Percentiles rank a stretch among this genome's conserved stretches.
Conservation (phyloP, 2,797 vertebrate genomes). For the Myiotriccus ornatus region DNA sequence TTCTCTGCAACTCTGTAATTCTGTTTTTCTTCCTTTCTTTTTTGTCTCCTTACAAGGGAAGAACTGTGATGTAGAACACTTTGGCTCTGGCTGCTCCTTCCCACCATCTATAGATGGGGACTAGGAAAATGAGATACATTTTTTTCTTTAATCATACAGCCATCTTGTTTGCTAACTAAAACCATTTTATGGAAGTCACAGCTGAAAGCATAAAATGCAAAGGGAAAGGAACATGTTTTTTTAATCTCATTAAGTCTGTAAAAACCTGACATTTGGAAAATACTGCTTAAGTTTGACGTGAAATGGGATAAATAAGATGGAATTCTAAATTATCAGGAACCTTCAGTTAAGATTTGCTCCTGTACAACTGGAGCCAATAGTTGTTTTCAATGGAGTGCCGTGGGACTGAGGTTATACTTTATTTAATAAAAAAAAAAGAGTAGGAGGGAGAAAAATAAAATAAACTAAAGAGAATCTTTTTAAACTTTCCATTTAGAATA, state of each 20-base stretch:
- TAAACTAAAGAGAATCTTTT: background rate
- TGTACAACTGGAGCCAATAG: background rate
- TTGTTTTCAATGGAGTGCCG: background rate
- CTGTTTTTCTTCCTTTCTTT: background rate
- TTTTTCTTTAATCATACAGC: conserved; percentile 45
- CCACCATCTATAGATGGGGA: background rate
- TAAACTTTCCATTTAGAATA: background rate
- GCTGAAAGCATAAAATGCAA: conserved; percentile 5
- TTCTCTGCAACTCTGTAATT: conserved; percentile 61
- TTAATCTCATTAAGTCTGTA: background rate
- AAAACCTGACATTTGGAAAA: conserved; percentile 20
- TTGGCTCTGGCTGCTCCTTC: background rate
- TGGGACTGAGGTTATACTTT: background rate
- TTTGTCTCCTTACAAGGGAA: background rate
- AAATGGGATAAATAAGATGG: background rate
- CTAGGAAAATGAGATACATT: background rate
- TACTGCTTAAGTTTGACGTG: background rate
- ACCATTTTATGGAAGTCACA: conserved; percentile 30
- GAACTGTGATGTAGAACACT: background rate
- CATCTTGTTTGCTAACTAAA: conserved; percentile 52
- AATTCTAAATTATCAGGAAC: background rate
- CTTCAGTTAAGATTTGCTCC: background rate
- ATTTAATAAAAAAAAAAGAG: background rate
- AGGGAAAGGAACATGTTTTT: background rate
- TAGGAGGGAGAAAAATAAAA: too few species aligned